Evolutionary conservation across 2,113 vertebrate genomes (phyloP).

Genomic region (Oryzias woworae): DNA sequence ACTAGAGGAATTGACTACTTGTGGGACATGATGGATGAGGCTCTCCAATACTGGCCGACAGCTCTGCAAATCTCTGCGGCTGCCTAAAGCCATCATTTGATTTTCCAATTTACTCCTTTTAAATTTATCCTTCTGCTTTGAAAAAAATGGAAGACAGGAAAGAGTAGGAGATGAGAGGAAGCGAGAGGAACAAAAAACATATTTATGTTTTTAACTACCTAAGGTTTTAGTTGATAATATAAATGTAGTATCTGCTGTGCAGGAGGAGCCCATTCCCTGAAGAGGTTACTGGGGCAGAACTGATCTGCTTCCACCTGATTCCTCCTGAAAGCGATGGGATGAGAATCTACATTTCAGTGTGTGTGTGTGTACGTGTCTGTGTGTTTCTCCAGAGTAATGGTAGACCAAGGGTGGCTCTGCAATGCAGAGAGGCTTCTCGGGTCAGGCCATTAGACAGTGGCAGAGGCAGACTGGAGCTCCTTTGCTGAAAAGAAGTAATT

Average conservation of each 20-base stretch:
- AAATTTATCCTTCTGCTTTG: slow-evolving; percentile 99
- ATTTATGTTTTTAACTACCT: slow-evolving; percentile 67
- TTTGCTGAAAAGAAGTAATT: slow-evolving; percentile 93
- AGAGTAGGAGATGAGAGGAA: slow-evolving; percentile 24
- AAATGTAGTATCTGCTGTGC: slow-evolving; percentile 62
- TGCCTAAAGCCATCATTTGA: slow-evolving; percentile 99
- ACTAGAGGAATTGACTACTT: slow-evolving; percentile 99
- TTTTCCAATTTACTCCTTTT: slow-evolving; percentile 99
- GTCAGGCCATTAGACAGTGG: slow-evolving; percentile 92
- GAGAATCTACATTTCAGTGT: slow-evolving; percentile 51
- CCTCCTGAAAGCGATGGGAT: slow-evolving; percentile 83
- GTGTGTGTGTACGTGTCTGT: slow-evolving; percentile 36
- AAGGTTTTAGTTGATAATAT: slow-evolving; percentile 63
- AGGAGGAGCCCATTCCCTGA: slow-evolving; percentile 89
- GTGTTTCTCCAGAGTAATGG: slow-evolving; percentile 49
- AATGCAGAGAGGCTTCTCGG: slow-evolving; percentile 74
- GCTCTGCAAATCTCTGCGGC: slow-evolving; percentile 99
- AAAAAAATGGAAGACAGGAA: slow-evolving; percentile 71
- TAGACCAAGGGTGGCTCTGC: slow-evolving; percentile 61
- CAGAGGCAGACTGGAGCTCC: slow-evolving; percentile 89
- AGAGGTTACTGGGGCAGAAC: slow-evolving; percentile 99
- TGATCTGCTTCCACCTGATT: slow-evolving; percentile 98
- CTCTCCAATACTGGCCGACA: slow-evolving; percentile 97
- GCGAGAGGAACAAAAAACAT: slow-evolving; percentile 3
- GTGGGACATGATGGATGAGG: slow-evolving; percentile 99